Base-by-base conservation (phyloP, 2,888 invertebrate genomes). In the Monopis laevigella region DNA sequence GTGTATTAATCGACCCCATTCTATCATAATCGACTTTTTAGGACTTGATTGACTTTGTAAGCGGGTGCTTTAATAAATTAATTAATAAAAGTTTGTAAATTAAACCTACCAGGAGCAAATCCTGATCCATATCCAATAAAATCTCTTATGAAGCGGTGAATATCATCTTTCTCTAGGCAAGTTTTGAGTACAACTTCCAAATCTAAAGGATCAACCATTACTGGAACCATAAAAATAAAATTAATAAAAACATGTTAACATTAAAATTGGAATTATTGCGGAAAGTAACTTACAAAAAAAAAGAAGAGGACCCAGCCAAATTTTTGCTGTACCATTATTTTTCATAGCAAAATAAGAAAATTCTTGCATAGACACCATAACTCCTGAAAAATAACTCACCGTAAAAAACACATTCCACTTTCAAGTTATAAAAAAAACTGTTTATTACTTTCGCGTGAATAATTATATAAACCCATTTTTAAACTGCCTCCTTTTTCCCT, bases 221-320 rank as follows among this genome's bases (percentile, higher is more conserved):
- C 43, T 43, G 34, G 3, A 27, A 27, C 7, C 3, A 14, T 6
- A 7, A 34, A 16, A 8, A 18, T 17, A 10, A 17, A n/a, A 4
- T 17, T 5, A 4, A 10, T 18, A 17, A 3, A 38, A 38, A 38
- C 16, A 35, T 18, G 12, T 12, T 21, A 14, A 3, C 16, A 13
- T 10, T 17, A 7, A 4, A 13, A 27, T 27, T n/a, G 11, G 6
- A 27, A 11, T 5, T 13, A 30, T 30, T 5, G 13, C 13, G 13
- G 13, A 30, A 8, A 3, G 13, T 6, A 28, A 53, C 59, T 58
- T 47, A 67, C 65, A 13, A 40, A 62, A 53, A 45, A 65, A 67
- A 4, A 67, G 49, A 24, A 65, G 59, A 35, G 68, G 70, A 39
- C 61, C 62, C 2, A 78, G 50, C 80, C 80, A 80, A 2, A 53